phyloP scores from a whole-genome alignment of 2,888 invertebrate genomes.

The Prosapia bicincta region DNA sequence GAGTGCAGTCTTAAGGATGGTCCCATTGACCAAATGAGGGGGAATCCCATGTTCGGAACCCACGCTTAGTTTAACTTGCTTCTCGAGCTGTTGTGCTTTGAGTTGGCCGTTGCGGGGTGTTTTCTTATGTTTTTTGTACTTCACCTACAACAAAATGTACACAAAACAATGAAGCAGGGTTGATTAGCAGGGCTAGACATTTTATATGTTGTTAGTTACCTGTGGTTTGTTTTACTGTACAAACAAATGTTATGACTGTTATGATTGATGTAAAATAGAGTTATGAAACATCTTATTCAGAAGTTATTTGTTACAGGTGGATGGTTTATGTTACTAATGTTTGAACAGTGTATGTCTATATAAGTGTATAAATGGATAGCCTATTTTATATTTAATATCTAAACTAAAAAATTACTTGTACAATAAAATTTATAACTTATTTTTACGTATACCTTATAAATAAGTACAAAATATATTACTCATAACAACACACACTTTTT shows the following conservation, averaged over 20 bases:
- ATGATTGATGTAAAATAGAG: not conserved
- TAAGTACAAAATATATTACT: too few species aligned
- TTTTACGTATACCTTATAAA: too few species aligned
- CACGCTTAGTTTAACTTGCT: slow-evolving; percentile 34
- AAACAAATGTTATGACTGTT: not conserved
- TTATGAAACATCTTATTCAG: too few species aligned
- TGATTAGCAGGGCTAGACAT: not conserved
- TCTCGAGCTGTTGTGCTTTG: slow-evolving; percentile 39
- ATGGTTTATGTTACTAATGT: too few species aligned
- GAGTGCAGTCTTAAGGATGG: slow-evolving; percentile 90
- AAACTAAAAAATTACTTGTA: too few species aligned
- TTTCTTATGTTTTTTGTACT: slow-evolving; percentile 97
- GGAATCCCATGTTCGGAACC: slow-evolving; percentile 50
- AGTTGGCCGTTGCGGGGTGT: slow-evolving; percentile 54
- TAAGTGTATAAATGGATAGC: too few species aligned
- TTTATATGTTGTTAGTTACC: not conserved
- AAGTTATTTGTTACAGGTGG: too few species aligned
- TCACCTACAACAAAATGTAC: slow-evolving; percentile 57
- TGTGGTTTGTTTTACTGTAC: not conserved
- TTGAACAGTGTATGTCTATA: too few species aligned
- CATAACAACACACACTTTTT: too few species aligned
- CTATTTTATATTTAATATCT: too few species aligned
- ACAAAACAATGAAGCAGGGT: not conserved
- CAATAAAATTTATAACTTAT: too few species aligned
- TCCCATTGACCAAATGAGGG: slow-evolving; percentile 83